Evolutionary conservation across 2,113 vertebrate genomes (phyloP).

Genomic region (Leptodactylus fuscus): DNA sequence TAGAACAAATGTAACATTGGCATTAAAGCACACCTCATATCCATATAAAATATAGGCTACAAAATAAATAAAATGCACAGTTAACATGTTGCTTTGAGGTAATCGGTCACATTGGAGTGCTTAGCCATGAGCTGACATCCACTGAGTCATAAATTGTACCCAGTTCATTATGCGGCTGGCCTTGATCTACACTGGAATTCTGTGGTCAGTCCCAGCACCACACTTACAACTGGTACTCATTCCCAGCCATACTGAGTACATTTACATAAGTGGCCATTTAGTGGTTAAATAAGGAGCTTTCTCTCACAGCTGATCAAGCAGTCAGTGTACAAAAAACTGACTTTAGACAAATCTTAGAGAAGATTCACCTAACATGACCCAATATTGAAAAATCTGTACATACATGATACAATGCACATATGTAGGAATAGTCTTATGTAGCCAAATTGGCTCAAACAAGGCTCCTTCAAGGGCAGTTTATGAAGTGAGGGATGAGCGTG

Average conservation of each 20-base stretch:
- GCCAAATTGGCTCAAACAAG: too few relatives aligned
- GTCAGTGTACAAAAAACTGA: background rate
- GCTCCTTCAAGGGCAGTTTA: too few relatives aligned
- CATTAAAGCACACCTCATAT: too few relatives aligned
- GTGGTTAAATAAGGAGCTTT: background rate
- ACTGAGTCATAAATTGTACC: background rate
- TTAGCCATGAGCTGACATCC: background rate
- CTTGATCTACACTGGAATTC: background rate
- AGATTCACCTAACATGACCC: slow-evolving; percentile 24
- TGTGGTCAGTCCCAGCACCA: slow-evolving; percentile 5
- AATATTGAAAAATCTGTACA: too few relatives aligned
- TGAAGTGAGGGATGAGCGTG: too few relatives aligned
- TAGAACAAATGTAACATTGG: too few relatives aligned
- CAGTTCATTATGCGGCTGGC: background rate
- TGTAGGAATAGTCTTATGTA: background rate
- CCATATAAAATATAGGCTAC: too few relatives aligned
- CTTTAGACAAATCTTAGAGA: background rate
- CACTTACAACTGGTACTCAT: slow-evolving; percentile 37
- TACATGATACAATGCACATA: background rate
- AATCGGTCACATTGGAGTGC: background rate
- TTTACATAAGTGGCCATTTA: background rate
- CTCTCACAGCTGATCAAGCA: slow-evolving; percentile 27
- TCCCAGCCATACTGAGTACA: background rate
- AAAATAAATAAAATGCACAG: too few relatives aligned
- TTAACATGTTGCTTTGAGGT: too few relatives aligned